Base-by-base conservation (phyloP, 2,888 invertebrate species). In the Megamerina dolium region DNA sequence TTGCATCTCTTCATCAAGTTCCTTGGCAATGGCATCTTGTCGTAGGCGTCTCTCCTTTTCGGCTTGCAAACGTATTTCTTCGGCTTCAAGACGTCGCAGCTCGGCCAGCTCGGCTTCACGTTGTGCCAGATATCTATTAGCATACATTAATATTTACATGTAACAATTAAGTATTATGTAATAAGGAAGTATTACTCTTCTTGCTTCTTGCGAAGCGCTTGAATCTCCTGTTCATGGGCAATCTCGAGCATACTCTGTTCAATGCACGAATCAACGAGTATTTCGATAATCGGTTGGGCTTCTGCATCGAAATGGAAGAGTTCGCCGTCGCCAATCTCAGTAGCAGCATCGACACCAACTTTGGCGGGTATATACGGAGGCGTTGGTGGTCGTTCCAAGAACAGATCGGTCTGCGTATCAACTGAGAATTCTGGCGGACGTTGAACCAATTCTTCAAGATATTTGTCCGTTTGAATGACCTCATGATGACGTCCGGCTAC, bases 271-370 rank as follows among this genome's bases (percentile, higher is more conserved):
- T 91, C 91, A 33, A 94, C 87, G 48, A 95, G 75, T 37, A 86
- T 84, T 70, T 94, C 92, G 50, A 94, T 76, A 51, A 94, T 83
- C 2, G 93, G 91, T 67, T 86, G 83, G 41, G 93, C 91, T 72
- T 94, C 93, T 61, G 82, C 74, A 70, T 94, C 92, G 74, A 91
- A 95, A 74, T 94, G 87, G 74, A 91, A 93, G 43, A 95, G 87
- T 67, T 95, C 94, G 42, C 90, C 92, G 2, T 90, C 87, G 58
- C 82, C 80, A 52, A 95, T 91, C 75, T 95, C 92, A 32, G 95
- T 95, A 60, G 73, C 75, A 5, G 76, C 82, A 71, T 92, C 90
- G 39, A 82, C 75, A 19, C 92, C 93, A 49, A 81, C 80, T 73
- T 86, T 88, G 45, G 82, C 82, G 6, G 89, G 85, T 52, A 84